Conservation (phyloP, 23 tunicate genomes). For the Styela plicata region DNA sequence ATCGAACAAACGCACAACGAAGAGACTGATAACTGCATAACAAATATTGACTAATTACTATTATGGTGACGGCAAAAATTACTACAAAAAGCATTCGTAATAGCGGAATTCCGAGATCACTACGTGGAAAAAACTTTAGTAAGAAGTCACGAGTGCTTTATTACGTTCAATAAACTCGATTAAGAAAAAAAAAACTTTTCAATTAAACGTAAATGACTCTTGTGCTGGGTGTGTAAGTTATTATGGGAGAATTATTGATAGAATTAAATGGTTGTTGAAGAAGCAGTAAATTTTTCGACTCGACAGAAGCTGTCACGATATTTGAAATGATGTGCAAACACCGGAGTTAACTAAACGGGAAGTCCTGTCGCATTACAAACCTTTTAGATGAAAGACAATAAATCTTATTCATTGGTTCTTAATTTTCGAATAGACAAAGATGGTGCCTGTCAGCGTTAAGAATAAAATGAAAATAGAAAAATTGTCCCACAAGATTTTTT, state of each 20-base stretch:
- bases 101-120: too few species aligned
- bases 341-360: not conserved
- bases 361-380: not conserved
- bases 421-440: too few species aligned
- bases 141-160: not conserved
- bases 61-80: not conserved
- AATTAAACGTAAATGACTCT: too few species aligned
- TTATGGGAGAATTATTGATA: constrained; percentile 5
- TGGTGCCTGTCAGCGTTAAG: too few species aligned
- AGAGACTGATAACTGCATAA: constrained; percentile 18
- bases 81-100: not conserved
- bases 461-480: too few species aligned
- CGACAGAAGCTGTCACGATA: constrained; percentile 13
- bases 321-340: constrained; percentile 14
- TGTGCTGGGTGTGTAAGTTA: not conserved
- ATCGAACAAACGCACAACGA: constrained; percentile 7
- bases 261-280: constrained; percentile 8
- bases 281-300: constrained; percentile 6
- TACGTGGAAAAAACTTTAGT: too few species aligned
- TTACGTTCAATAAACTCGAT: not conserved
- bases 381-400: not conserved
- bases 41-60: constrained; percentile 38
- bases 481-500: too few species aligned
- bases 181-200: not conserved
- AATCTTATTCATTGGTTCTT: too few species aligned